phyloP scores from a whole-genome alignment of 2,113 vertebrate species.

The Tichodroma muraria region DNA sequence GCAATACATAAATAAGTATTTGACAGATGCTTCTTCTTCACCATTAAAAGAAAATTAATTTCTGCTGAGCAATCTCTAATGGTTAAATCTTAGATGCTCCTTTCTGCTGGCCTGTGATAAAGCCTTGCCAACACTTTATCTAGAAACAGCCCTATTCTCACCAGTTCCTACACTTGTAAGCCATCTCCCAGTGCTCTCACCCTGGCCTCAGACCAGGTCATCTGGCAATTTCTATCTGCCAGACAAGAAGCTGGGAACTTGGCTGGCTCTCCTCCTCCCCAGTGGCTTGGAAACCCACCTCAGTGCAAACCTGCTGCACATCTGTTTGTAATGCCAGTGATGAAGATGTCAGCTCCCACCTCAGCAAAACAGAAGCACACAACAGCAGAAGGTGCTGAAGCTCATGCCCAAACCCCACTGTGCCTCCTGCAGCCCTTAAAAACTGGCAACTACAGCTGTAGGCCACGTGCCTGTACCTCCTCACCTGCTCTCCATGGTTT shows the following conservation, averaged over 20 bases:
- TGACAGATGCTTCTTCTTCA: background rate
- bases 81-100: background rate
- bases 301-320: background rate
- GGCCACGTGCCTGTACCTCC: background rate
- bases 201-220: background rate
- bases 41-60: background rate
- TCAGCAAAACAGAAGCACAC: background rate
- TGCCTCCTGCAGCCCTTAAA: background rate
- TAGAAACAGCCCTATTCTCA: background rate
- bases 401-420: background rate
- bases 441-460: background rate
- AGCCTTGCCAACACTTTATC: background rate
- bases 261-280: background rate
- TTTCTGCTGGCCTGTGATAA: background rate
- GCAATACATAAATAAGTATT: background rate
- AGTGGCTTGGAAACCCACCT: background rate
- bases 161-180: background rate
- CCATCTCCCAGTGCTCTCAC: background rate
- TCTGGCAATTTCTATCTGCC: background rate
- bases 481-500: background rate
- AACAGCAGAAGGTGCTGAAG: background rate
- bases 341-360: background rate
- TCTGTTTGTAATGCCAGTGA: background rate
- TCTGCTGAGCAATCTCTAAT: background rate
- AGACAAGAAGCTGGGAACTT: background rate